phyloP scores from a whole-genome alignment of 2,888 invertebrate species.

The Dasysyrphus tricinctus region DNA sequence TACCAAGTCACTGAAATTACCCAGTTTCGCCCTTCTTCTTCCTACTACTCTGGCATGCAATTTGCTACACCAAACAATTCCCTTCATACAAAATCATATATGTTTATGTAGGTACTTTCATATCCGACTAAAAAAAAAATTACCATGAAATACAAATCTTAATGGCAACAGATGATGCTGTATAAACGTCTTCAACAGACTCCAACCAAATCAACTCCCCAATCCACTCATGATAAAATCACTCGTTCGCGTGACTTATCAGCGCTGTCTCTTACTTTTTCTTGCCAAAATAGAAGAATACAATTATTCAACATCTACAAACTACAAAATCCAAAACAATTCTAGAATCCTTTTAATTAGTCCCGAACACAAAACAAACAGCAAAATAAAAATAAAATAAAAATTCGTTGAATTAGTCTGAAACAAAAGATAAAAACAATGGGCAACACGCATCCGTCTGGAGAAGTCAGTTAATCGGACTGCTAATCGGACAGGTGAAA shows the following conservation, averaged over 20 bases:
- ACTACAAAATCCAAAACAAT: conserved; percentile 8
- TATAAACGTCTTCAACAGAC: not conserved
- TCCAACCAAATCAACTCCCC: conserved; percentile 52
- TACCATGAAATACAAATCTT: not conserved
- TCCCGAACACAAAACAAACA: conserved; percentile 1
- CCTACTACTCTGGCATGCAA: too few species aligned
- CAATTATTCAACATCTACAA: conserved; percentile 16
- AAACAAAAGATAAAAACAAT: conserved; percentile 63
- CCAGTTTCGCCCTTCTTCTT: too few species aligned
- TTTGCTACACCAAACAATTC: not conserved
- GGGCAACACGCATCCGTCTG: conserved; percentile 45
- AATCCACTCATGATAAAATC: conserved; percentile 46
- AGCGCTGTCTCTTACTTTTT: conserved; percentile 22
- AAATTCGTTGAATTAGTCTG: conserved; percentile 56
- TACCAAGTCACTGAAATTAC: too few species aligned
- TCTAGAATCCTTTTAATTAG: conserved; percentile 64
- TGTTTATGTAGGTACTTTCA: not conserved
- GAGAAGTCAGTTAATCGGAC: conserved; percentile 65
- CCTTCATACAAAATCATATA: too few species aligned
- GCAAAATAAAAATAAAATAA: conserved; percentile 39
- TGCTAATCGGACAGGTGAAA: conserved; percentile 72
- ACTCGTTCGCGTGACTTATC: conserved; percentile 61
- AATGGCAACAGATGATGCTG: conserved; percentile 49
- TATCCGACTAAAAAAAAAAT: conserved; percentile 6
- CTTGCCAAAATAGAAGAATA: conserved; percentile 9